phyloP scores from a whole-genome alignment of 2,888 invertebrate genomes.

The Stomorhina lunata region DNA sequence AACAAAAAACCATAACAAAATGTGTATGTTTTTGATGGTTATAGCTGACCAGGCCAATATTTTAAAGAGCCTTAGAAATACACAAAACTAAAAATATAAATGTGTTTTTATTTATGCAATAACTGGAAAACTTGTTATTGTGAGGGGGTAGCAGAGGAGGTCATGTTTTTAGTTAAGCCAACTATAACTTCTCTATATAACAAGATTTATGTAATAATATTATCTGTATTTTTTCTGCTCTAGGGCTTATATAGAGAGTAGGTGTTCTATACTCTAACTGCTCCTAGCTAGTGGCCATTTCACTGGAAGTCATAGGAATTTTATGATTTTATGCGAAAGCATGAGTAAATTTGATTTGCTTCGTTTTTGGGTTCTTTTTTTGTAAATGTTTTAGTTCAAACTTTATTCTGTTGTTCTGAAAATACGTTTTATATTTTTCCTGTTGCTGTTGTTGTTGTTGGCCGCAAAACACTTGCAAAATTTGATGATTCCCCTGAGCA shows the following conservation, averaged over 20 bases:
- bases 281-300: background rate
- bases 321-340: conserved; percentile 1
- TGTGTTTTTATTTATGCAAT: background rate
- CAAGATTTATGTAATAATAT: background rate
- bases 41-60: conserved; percentile 7
- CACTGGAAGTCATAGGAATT: conserved; percentile 17
- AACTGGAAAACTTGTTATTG: background rate
- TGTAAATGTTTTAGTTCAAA: background rate
- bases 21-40: conserved; percentile 25
- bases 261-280: background rate
- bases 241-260: background rate
- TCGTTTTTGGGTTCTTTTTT: background rate
- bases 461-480: conserved; percentile 42
- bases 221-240: background rate
- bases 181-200: background rate
- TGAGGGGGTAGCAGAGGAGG: too few relatives aligned
- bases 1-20: too few relatives aligned
- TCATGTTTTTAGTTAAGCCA: background rate
- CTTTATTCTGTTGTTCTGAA: background rate
- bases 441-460: background rate
- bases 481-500: conserved; percentile 74
- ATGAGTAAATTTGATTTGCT: conserved; percentile 1
- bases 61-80: background rate
- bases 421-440: background rate
- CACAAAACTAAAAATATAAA: background rate